Conservation (phyloP, 2,888 invertebrate species). For the Coenonympha arcania region DNA sequence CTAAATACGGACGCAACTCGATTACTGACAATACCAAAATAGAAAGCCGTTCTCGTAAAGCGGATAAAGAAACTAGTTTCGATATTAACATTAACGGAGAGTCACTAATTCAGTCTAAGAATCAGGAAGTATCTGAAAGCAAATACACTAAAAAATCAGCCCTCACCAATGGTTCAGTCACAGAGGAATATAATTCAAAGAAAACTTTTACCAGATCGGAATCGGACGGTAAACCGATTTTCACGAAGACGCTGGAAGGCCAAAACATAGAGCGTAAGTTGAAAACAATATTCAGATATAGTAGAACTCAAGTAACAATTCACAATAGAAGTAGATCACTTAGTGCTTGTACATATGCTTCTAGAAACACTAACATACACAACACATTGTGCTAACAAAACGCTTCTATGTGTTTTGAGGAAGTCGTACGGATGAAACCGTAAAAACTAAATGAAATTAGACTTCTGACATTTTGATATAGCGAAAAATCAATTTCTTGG, state of each 20-base stretch:
- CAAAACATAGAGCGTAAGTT: slow-evolving; percentile 86
- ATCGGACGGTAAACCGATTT: slow-evolving; percentile 78
- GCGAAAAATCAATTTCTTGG: background rate
- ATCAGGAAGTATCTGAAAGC: slow-evolving; percentile 49
- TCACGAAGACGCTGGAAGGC: slow-evolving; percentile 83
- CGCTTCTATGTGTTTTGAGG: slow-evolving; percentile 43
- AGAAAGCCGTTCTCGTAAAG: slow-evolving; percentile 43
- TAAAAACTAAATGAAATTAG: background rate
- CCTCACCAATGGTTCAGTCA: slow-evolving; percentile 53
- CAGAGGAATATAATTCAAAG: slow-evolving; percentile 40
- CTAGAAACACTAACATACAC: slow-evolving; percentile 62
- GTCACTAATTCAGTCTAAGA: slow-evolving; percentile 32
- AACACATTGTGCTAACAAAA: slow-evolving; percentile 57
- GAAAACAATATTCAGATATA: slow-evolving; percentile 23
- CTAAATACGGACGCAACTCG: slow-evolving; percentile 44
- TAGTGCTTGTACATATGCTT: slow-evolving; percentile 72
- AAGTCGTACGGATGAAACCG: slow-evolving; percentile 44
- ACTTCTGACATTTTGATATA: background rate
- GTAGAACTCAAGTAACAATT: slow-evolving; percentile 24
- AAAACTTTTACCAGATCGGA: slow-evolving; percentile 44
- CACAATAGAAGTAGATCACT: slow-evolving; percentile 46
- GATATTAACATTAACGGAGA: slow-evolving; percentile 39
- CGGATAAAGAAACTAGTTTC: slow-evolving; percentile 42
- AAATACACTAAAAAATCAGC: slow-evolving; percentile 47
- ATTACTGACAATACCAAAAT: slow-evolving; percentile 44